Conservation (phyloP, 2,888 invertebrate species). For the Drosophila subquinaria region DNA sequence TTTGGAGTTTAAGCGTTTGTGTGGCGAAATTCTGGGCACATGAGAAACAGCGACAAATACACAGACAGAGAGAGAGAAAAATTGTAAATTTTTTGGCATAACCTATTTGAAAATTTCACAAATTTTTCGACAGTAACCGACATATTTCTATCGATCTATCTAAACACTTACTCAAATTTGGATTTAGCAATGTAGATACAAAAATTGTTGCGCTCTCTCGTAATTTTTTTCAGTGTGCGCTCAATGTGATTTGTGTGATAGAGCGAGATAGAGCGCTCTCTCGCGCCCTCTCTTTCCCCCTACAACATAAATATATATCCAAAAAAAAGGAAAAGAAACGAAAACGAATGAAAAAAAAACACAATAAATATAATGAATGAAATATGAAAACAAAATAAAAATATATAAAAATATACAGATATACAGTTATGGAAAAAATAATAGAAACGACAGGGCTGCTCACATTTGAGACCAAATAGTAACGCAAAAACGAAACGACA, state of each 20-base stretch:
- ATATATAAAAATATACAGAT: constrained; percentile 1
- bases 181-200: constrained; percentile 13
- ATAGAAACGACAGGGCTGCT: no score
- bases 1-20: constrained; percentile 82
- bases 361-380: constrained; percentile 22
- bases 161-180: constrained; percentile 7
- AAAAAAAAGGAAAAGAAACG: constrained; percentile 7
- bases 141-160: not conserved
- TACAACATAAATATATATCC: no score
- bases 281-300: not conserved
- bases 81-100: constrained; percentile 75
- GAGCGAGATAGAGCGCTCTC: constrained; percentile 11
- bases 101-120: constrained; percentile 67
- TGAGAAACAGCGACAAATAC: constrained; percentile 7
- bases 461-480: no score
- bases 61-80: constrained; percentile 35
- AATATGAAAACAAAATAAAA: constrained; percentile 15
- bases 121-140: constrained; percentile 62
- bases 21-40: constrained; percentile 73
- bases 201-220: constrained; percentile 33
- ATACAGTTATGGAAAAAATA: no score
- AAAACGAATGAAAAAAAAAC: constrained; percentile 38
- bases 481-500: constrained; percentile 31
- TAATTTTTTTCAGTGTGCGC: constrained; percentile 33
- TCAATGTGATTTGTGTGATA: constrained; percentile 66